phyloP scores from a whole-genome alignment of 1,140 invertebrate genomes.

The Drosophila teissieri region DNA sequence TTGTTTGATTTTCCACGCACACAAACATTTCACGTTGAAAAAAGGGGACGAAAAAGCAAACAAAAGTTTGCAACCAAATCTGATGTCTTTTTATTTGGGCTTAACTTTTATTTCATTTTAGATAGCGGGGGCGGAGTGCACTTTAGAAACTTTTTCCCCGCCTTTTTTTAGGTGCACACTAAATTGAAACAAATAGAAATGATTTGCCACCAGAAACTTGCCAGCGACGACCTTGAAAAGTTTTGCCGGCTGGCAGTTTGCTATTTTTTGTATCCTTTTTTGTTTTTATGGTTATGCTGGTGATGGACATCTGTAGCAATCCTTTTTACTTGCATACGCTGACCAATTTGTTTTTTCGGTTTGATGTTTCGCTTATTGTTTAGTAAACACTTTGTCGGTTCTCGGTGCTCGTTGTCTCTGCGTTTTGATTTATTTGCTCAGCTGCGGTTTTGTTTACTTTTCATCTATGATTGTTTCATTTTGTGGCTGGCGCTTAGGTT shows the following conservation, averaged over 20 bases:
- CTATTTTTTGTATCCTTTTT: slow-evolving; percentile 17
- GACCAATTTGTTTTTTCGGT: slow-evolving; percentile 21
- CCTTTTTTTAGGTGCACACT: slow-evolving; percentile 57
- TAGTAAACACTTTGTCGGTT: slow-evolving; percentile 45
- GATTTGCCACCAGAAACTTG: slow-evolving; percentile 56
- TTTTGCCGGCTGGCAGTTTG: slow-evolving; percentile 36
- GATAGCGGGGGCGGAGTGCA: slow-evolving; percentile 12
- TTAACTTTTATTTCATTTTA: slow-evolving; percentile 74
- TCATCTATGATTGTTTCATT: slow-evolving; percentile 45
- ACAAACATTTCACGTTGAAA: slow-evolving; percentile 15
- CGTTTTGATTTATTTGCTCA: slow-evolving; percentile 61
- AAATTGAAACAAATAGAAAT: slow-evolving; percentile 70
- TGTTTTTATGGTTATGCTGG: slow-evolving; percentile 28
- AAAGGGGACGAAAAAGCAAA: slow-evolving; percentile 2
- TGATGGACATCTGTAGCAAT: slow-evolving; percentile 41
- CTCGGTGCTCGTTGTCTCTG: slow-evolving; percentile 2
- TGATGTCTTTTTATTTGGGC: slow-evolving; percentile 60
- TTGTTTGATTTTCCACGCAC: slow-evolving; percentile 61
- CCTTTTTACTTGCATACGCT: slow-evolving; percentile 40
- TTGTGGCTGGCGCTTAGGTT: slow-evolving; percentile 29
- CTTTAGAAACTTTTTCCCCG: slow-evolving; percentile 50
- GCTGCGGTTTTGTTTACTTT: slow-evolving; percentile 40
- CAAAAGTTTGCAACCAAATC: slow-evolving; percentile 36
- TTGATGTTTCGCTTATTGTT: slow-evolving; percentile 57
- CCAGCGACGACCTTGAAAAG: slow-evolving; percentile 68